A percentile compares a stretch with the other conserved stretches of the same genome.
phyloP scores from a whole-genome alignment of 1,140 invertebrate species.

The Meloidogyne hapla region DNA sequence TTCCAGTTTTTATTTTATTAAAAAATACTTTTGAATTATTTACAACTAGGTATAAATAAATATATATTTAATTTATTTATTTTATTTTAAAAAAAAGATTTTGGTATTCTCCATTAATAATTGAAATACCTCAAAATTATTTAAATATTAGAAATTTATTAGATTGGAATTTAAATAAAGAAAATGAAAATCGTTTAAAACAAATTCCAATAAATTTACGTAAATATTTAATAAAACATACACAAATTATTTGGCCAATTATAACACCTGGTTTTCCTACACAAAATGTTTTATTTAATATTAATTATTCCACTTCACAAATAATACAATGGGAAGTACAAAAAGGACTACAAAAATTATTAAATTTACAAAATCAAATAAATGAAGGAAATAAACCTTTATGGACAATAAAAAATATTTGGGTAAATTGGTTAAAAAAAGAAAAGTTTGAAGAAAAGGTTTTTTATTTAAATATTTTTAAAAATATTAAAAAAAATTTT shows the following conservation, averaged over 20 bases:
- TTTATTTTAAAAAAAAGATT: not conserved
- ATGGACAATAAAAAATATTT: not conserved
- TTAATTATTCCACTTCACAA: not conserved
- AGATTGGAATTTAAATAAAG: slow-evolving; percentile 3
- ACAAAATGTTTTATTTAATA: not conserved
- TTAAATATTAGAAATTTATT: not conserved
- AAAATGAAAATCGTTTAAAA: not conserved
- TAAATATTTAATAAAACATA: not conserved
- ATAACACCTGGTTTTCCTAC: not conserved
- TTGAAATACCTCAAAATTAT: not conserved
- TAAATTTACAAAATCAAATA: not conserved
- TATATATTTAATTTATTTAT: not conserved
- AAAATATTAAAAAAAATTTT: not conserved
- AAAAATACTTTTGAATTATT: not conserved
- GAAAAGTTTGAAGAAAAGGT: not conserved
- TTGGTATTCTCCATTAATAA: slow-evolving; percentile 5
- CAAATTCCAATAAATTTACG: not conserved
- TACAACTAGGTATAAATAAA: not conserved
- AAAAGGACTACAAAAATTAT: slow-evolving; percentile 3
- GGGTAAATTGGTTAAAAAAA: not conserved
- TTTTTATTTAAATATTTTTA: not conserved
- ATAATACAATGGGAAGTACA: not conserved
- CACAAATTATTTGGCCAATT: slow-evolving; percentile 5
- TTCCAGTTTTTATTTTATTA: slow-evolving; percentile 7
- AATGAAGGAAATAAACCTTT: not conserved